A percentile compares a stretch with the other conserved stretches of the same genome.
Evolutionary conservation across 64 coral and sea anemone species (phyloP).

Genomic region (Montipora sp.): DNA sequence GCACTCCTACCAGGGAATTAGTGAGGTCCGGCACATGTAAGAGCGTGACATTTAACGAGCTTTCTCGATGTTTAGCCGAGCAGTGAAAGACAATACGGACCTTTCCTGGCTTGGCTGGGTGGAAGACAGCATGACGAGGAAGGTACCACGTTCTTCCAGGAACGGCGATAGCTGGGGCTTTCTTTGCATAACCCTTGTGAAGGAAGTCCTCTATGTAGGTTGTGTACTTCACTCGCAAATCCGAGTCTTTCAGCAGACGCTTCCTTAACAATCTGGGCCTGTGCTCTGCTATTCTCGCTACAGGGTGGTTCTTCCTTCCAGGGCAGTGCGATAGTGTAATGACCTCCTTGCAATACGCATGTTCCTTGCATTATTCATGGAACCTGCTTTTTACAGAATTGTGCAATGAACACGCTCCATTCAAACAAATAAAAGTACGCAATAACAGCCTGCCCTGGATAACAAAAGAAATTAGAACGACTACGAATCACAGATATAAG

Average conservation of each 20-base stretch:
- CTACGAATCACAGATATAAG: too few relatives aligned
- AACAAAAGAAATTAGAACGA: too few relatives aligned
- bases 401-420: too few relatives aligned
- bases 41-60: neutral
- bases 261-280: neutral
- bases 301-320: too few relatives aligned
- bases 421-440: too few relatives aligned
- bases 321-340: too few relatives aligned
- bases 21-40: neutral
- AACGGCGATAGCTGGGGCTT: neutral
- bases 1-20: neutral
- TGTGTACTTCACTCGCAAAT: constrained; percentile 13
- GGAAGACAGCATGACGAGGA: neutral
- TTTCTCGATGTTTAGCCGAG: neutral
- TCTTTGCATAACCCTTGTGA: neutral
- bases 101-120: neutral
- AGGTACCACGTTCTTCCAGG: neutral
- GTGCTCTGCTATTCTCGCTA: neutral
- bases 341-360: too few relatives aligned
- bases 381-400: too few relatives aligned
- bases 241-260: neutral
- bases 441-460: too few relatives aligned
- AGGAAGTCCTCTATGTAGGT: neutral
- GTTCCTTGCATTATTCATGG: neutral
- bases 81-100: neutral